Evolutionary conservation across 1,140 invertebrate genomes (phyloP).

Genomic region (Cyphomyrmex costatus): DNA sequence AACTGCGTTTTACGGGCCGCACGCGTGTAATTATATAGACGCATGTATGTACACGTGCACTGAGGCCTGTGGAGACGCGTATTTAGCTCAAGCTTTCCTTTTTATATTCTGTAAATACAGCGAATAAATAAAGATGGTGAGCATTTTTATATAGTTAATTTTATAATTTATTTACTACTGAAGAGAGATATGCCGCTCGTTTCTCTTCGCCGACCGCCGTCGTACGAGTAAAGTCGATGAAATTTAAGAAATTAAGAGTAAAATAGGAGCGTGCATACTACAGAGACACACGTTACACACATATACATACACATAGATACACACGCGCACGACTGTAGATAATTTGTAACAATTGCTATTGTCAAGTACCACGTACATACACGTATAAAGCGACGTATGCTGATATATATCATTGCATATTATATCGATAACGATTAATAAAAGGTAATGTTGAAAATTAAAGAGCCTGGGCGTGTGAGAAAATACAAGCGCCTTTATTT

Average conservation of each 20-base stretch:
- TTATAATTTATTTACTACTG: conserved; percentile 85
- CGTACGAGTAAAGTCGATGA: conserved; percentile 19
- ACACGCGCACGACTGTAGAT: conserved; percentile 83
- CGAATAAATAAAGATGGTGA: conserved; percentile 74
- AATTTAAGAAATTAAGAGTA: conserved; percentile 47
- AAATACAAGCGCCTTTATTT: neutral
- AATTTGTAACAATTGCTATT: conserved; percentile 86
- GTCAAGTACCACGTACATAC: conserved; percentile 84
- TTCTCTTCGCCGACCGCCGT: conserved; percentile 56
- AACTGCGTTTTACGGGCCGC: conserved; percentile 35
- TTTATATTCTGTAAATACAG: conserved; percentile 83
- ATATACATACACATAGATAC: conserved; percentile 64
- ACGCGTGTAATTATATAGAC: conserved; percentile 1
- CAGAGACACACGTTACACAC: conserved; percentile 49
- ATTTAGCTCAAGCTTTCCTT: conserved; percentile 73
- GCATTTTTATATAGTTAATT: conserved; percentile 84
- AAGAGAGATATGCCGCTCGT: conserved; percentile 68
- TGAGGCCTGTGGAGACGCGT: conserved; percentile 34
- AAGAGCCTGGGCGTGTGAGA: neutral
- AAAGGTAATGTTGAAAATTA: conserved; percentile 85
- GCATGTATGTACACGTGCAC: neutral
- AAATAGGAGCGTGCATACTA: conserved; percentile 56
- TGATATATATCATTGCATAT: conserved; percentile 81
- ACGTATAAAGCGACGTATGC: conserved; percentile 75
- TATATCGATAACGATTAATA: conserved; percentile 86